Percentiles rank a stretch among this genome's conserved stretches.
Conservation (phyloP, 2,888 invertebrate genomes). For the Frankliniella fusca region DNA sequence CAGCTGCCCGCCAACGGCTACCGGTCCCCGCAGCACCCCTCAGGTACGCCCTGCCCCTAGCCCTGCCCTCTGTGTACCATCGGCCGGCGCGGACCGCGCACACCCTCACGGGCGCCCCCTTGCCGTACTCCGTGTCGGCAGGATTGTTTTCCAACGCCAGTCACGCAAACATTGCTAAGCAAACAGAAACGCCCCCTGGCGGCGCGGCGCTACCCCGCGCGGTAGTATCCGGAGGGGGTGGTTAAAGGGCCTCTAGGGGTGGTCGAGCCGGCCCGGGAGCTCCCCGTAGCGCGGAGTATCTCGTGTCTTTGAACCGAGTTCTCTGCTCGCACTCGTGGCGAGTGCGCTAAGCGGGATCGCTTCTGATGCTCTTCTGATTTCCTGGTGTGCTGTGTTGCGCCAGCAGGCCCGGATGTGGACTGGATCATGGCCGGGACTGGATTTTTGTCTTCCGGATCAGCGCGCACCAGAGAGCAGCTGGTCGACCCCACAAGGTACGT, state of each 20-base stretch:
- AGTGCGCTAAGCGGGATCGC: constrained; percentile 22
- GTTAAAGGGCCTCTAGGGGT: too few relatives aligned
- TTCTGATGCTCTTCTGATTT: neutral
- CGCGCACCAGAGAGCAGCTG: constrained; percentile 41
- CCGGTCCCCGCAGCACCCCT: constrained; percentile 16
- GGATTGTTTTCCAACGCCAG: too few relatives aligned
- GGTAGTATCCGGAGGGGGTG: too few relatives aligned
- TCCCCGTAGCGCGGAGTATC: neutral
- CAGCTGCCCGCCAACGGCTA: constrained; percentile 50
- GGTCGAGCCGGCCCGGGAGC: too few relatives aligned
- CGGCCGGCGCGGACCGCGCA: too few relatives aligned
- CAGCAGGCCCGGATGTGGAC: constrained; percentile 64
- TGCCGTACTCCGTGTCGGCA: too few relatives aligned
- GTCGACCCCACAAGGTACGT: constrained; percentile 33
- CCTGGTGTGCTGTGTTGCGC: neutral
- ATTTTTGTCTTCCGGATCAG: constrained; percentile 55
- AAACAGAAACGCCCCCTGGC: too few relatives aligned
- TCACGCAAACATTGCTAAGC: too few relatives aligned
- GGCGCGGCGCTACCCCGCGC: too few relatives aligned
- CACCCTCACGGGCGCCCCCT: too few relatives aligned
- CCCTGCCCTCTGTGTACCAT: too few relatives aligned
- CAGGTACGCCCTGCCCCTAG: neutral
- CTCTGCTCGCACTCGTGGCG: neutral
- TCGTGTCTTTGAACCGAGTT: neutral
- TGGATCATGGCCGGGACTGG: constrained; percentile 67